phyloP scores from a whole-genome alignment of 92 coral and sea anemone genomes.

The Paragorgia papillata region DNA sequence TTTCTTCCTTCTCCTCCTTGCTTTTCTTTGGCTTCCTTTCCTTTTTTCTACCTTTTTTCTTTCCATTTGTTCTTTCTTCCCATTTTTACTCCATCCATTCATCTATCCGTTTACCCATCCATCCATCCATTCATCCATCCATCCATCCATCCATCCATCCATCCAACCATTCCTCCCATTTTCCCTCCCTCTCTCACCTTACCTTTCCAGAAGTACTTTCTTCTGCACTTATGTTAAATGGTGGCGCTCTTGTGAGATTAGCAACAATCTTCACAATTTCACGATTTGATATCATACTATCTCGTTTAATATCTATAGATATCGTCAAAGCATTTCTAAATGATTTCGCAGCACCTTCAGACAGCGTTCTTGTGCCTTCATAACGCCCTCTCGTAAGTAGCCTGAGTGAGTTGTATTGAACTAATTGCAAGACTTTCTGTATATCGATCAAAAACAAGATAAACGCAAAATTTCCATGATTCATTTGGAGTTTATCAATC shows the following conservation, averaged over 20 bases:
- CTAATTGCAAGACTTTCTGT: constrained; percentile 47
- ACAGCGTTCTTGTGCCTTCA: constrained; percentile 43
- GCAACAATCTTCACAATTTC: not conserved
- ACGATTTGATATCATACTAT: not conserved
- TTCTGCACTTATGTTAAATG: not conserved
- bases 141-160: not conserved
- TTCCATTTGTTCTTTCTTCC: not conserved
- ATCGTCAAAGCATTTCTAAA: constrained; percentile 62
- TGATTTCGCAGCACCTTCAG: constrained; percentile 73
- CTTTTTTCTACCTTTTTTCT: not conserved
- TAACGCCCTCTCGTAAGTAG: too few species aligned
- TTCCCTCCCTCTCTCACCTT: not conserved
- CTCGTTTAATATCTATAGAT: not conserved
- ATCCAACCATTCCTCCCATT: not conserved
- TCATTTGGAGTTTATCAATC: constrained; percentile 84
- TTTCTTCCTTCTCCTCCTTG: not conserved
- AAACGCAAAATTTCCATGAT: constrained; percentile 80
- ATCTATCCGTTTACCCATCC: not conserved
- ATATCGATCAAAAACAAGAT: constrained; percentile 78
- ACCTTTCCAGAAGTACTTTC: not conserved
- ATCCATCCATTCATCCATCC: not conserved
- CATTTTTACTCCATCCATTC: not conserved
- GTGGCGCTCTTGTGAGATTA: constrained; percentile 3
- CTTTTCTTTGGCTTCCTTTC: not conserved
- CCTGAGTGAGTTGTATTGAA: too few species aligned